Conservation (phyloP, 2,113 vertebrate species). For the Calypte anna region DNA sequence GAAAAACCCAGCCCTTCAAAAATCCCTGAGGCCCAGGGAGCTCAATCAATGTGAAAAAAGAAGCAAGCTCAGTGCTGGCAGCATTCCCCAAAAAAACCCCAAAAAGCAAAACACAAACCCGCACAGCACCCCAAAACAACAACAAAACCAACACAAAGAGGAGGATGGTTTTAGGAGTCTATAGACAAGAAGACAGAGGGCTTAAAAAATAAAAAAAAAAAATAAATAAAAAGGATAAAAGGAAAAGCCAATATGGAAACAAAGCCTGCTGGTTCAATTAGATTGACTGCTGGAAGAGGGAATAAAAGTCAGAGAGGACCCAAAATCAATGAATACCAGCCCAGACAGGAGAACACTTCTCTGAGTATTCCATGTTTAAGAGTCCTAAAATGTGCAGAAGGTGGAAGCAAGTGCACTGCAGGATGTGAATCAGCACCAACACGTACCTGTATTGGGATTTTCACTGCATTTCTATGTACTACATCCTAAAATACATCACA, state of each 20-base stretch:
- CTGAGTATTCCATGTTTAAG: background rate
- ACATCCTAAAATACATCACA: background rate
- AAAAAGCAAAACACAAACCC: too few species aligned
- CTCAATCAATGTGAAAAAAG: constrained; percentile 72
- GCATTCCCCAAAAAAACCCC: background rate
- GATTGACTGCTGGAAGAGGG: background rate
- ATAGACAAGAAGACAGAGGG: background rate
- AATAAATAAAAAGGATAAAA: too few species aligned
- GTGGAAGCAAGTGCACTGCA: background rate
- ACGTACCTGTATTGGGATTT: rapidly evolving
- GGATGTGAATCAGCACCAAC: background rate
- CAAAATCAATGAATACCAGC: background rate
- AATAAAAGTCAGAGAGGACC: background rate
- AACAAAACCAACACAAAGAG: background rate
- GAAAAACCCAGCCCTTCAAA: constrained; percentile 67
- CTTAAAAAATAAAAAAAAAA: too few species aligned
- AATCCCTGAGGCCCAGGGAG: constrained; percentile 73
- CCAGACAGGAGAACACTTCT: background rate
- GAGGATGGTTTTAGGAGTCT: background rate
- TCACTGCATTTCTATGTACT: rapidly evolving
- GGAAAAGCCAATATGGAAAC: background rate
- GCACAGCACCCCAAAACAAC: too few species aligned
- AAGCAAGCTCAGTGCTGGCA: background rate
- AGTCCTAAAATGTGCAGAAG: background rate
- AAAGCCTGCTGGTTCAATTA: background rate